A percentile compares a stretch with the other conserved stretches of the same genome.
phyloP scores from a whole-genome alignment of 2,113 vertebrate genomes.

The Callocephalon fimbriatum region DNA sequence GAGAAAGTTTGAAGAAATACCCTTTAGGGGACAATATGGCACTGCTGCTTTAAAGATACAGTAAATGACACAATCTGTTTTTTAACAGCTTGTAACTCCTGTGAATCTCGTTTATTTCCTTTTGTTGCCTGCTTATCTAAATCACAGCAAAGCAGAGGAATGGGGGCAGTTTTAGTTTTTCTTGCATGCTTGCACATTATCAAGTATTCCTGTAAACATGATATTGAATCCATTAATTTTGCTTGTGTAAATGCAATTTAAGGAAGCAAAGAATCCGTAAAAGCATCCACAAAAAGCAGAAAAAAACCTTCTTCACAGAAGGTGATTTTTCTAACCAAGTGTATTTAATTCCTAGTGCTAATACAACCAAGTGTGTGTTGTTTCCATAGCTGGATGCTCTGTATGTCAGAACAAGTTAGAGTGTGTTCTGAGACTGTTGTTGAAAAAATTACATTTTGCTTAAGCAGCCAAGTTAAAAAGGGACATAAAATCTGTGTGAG shows the following conservation, averaged over 20 bases:
- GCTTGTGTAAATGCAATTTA: neutral
- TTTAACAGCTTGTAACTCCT: neutral
- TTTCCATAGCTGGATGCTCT: neutral
- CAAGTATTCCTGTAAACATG: neutral
- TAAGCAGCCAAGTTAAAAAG: constrained; percentile 19
- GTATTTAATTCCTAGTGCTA: neutral
- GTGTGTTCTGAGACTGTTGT: constrained; percentile 10
- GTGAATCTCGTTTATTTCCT: neutral
- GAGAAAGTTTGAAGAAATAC: neutral
- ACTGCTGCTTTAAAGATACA: neutral
- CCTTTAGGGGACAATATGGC: neutral
- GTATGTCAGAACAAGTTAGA: constrained; percentile 1
- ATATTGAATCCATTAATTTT: neutral
- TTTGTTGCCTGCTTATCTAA: neutral
- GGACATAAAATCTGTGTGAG: neutral
- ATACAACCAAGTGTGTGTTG: neutral
- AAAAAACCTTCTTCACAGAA: neutral
- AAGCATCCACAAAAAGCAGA: neutral
- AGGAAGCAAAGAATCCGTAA: neutral
- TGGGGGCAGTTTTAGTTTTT: neutral
- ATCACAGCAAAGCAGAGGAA: neutral
- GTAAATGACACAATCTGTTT: neutral
- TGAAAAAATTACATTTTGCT: constrained; percentile 16
- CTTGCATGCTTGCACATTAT: neutral
- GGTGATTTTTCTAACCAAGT: neutral